phyloP scores from a whole-genome alignment of 2,113 vertebrate species.

The Syngnathus floridae region DNA sequence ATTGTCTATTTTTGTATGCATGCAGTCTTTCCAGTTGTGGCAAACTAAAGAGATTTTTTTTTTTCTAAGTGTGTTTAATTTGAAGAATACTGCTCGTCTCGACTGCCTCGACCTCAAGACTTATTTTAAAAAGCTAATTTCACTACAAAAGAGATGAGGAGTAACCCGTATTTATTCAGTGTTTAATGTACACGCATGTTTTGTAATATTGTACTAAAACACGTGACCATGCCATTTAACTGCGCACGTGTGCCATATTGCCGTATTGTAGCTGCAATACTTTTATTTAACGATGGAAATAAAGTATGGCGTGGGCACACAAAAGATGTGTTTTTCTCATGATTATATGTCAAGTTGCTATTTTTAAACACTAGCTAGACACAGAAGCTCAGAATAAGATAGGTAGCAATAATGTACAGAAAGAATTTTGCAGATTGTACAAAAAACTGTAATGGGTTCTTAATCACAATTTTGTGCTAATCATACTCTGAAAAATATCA shows the following conservation, averaged over 20 bases:
- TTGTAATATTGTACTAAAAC: slow-evolving; percentile 60
- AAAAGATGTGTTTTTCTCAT: background rate
- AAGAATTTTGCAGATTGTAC: background rate
- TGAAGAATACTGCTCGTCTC: slow-evolving; percentile 42
- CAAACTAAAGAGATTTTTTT: slow-evolving; percentile 60
- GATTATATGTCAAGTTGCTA: background rate
- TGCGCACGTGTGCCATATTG: slow-evolving; percentile 56
- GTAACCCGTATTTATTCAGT: slow-evolving; percentile 65
- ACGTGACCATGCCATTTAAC: slow-evolving; percentile 45
- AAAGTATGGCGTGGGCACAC: slow-evolving; percentile 49
- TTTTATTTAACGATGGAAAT: slow-evolving; percentile 56
- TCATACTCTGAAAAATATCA: too few relatives aligned
- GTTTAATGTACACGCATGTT: slow-evolving; percentile 69
- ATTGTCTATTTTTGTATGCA: slow-evolving; percentile 81
- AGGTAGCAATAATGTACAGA: background rate
- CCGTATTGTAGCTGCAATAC: slow-evolving; percentile 50
- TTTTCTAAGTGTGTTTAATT: slow-evolving; percentile 49
- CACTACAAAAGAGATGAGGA: slow-evolving; percentile 27
- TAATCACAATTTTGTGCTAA: too few relatives aligned
- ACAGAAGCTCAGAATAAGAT: background rate
- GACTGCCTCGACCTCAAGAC: slow-evolving; percentile 6
- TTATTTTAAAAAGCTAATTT: slow-evolving; percentile 19
- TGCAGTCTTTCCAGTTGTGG: slow-evolving; percentile 70
- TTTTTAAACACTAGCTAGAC: background rate
- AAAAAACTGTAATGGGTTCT: too few relatives aligned